Evolutionary conservation across 1,140 invertebrate species (phyloP).

Genomic region (Monomorium pharaonis): DNA sequence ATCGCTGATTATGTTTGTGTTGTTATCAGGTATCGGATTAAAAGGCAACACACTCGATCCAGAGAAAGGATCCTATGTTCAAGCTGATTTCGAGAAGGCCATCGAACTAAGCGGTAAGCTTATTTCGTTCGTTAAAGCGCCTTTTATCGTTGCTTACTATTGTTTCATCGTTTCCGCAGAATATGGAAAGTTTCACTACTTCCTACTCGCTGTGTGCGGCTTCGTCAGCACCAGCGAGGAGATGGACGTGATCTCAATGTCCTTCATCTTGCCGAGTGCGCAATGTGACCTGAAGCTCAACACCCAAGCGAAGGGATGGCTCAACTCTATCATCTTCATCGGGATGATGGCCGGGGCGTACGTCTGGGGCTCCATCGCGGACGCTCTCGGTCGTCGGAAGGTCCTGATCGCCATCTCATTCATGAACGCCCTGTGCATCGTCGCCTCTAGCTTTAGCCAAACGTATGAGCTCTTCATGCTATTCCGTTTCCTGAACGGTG

Average conservation of each 20-base stretch:
- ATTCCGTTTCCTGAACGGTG: slow-evolving; percentile 95
- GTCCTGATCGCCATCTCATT: slow-evolving; percentile 95
- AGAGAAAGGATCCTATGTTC: slow-evolving; percentile 86
- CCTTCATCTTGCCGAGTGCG: slow-evolving; percentile 96
- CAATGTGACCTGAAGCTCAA: slow-evolving; percentile 95
- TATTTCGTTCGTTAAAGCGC: background rate
- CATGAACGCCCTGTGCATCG: slow-evolving; percentile 95
- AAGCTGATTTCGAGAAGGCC: slow-evolving; percentile 93
- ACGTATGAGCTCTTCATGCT: slow-evolving; percentile 94
- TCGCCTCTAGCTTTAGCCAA: slow-evolving; percentile 95
- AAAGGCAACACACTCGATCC: slow-evolving; percentile 84
- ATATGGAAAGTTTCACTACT: slow-evolving; percentile 96
- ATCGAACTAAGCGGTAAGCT: slow-evolving; percentile 90
- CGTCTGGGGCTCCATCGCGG: slow-evolving; percentile 95
- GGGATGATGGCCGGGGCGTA: slow-evolving; percentile 98
- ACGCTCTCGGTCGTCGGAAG: slow-evolving; percentile 93
- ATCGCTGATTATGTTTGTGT: background rate
- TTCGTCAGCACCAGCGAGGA: slow-evolving; percentile 97
- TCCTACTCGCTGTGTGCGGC: slow-evolving; percentile 94
- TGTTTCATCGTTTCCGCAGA: slow-evolving; percentile 84
- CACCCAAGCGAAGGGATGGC: slow-evolving; percentile 95
- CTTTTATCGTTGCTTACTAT: background rate
- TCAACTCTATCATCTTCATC: slow-evolving; percentile 93
- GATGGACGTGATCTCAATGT: slow-evolving; percentile 98
- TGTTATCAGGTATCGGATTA: slow-evolving; percentile 81